Percentiles rank a stretch among this genome's conserved stretches.
phyloP scores from a whole-genome alignment of 2,113 vertebrate genomes.

The Camelus bactrianus region DNA sequence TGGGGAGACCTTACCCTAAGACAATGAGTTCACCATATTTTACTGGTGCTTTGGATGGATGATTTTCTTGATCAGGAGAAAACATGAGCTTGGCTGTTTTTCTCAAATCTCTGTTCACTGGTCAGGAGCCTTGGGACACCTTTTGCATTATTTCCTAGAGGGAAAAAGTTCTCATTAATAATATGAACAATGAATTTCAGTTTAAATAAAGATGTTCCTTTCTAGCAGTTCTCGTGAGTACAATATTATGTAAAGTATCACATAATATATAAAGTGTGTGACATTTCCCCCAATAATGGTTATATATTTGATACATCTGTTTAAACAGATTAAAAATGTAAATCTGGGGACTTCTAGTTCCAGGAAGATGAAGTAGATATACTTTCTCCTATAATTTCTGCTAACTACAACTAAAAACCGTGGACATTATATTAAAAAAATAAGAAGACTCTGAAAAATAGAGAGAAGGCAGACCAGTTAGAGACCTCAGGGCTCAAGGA shows the following conservation, averaged over 20 bases:
- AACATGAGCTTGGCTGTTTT: conserved; percentile 95
- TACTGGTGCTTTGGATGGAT: conserved; percentile 98
- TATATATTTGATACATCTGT: background rate
- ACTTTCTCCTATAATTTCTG: conserved; percentile 51
- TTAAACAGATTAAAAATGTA: conserved; percentile 51
- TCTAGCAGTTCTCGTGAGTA: background rate
- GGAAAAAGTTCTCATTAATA: conserved; percentile 78
- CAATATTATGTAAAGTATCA: conserved; percentile 40
- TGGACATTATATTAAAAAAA: background rate
- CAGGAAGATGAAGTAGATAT: background rate
- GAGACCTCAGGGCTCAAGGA: background rate
- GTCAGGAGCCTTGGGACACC: conserved; percentile 89
- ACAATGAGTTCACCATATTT: conserved; percentile 99
- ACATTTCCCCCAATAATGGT: background rate
- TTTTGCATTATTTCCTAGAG: conserved; percentile 92
- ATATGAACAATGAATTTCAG: conserved; percentile 60
- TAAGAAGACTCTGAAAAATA: conserved; percentile 18
- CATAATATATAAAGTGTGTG: background rate
- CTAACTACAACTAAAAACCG: conserved; percentile 27
- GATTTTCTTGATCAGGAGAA: conserved; percentile 99
- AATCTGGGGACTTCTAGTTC: conserved; percentile 8
- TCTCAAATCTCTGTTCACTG: conserved; percentile 88
- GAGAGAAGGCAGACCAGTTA: conserved; percentile 23
- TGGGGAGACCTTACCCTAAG: conserved; percentile 93
- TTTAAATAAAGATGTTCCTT: conserved; percentile 59